Evolutionary conservation across 2,888 invertebrate species (phyloP), one percentile per base, ranked within the genome.

Genomic region (Chesias legatella): DNA sequence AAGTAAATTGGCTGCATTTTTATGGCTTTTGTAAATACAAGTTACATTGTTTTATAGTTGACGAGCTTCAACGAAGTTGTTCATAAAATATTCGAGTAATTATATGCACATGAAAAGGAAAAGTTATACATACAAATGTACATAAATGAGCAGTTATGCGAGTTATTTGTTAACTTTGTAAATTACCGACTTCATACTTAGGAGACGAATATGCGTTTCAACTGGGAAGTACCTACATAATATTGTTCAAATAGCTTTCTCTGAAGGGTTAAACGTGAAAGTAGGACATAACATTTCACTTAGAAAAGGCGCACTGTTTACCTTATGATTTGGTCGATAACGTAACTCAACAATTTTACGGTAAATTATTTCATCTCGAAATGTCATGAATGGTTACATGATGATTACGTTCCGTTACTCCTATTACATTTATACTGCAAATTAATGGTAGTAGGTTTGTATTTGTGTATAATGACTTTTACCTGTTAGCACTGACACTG

Each of bases 121-220:
- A 59, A 55, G 52, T 60, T 63, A 52, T 45, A 40, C 46, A 44
- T 53, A 27, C 7, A 37, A 21, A 34, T 27, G 37, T 42, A 32
- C 10, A 40, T 26, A 36, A 39, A 33, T 39, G 35, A 35, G 32
- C 23, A 33, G 31, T 53, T 54, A 49, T 56, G 57, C 62, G 54
- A 60, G 49, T 56, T 58, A 57, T 48, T 55, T 63, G 59, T 69
- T 66, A 49, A 56, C 56, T 63, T 55, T 60, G 58, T 56, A 66
- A 66, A 70, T 70, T 62, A 60, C 58, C 56, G 54, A 56, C 47
- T 47, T 44, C 39, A 52, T 49, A 36, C 35, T 29, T 35, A 33
- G 33, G 22, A 39, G 22, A 27, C 33, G 30, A 22, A 29, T 33
- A 28, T 42, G 35, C 44, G 36, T 45, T 48, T 48, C 45, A 45